Evolutionary conservation across 2,113 vertebrate genomes (phyloP), one percentile per base, ranked within the genome.

Genomic region (Psittacus erithacus): DNA sequence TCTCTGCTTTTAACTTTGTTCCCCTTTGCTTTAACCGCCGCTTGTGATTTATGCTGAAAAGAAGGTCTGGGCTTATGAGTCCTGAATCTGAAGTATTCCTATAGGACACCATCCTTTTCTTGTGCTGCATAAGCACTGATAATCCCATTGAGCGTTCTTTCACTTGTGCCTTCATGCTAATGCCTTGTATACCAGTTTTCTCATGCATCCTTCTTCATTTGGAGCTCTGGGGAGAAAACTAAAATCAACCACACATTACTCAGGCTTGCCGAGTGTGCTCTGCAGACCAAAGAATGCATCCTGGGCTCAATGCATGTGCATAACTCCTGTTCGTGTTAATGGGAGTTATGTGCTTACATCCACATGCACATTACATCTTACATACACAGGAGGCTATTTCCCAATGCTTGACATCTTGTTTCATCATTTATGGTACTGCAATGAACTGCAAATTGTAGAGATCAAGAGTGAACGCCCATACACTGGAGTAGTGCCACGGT

Each of bases 171-270:
- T 64, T 39, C 60, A 81, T 88, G 90, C 76, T 95, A 96, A 96
- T 96, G 82, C 76, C 79, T 92, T 44, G 28, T 28, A 14, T 60
- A 63, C 33, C 39, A 35, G 35, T 71, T 95, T 94, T 46, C 92
- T 91, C 93, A 97, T 94, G 90, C 88, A 57, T 81, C 55, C 18
- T 39, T 43, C 50, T 92, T 92, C 79, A 31, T 2, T 9, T 3
- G 53, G 64, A 95, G 71, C 96, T 96, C 93, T 88, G 88, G 82
- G 87, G 76, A 93, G 82, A 90, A 90, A 90, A 44, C 90, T 83
- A 16, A 92, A 92, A 94, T 93, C 92, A 96, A 55, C 68, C 92
- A 86, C 82, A 95, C 92, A 78, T 96, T 92, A 93, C 85, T 97
- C 76, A 81, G 79, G 33, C 88, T 77, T 71, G 90, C 35, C 7